Evolutionary conservation across 2,888 invertebrate genomes (phyloP), one percentile per base, ranked within the genome.

Genomic region (Erebia epiphron): DNA sequence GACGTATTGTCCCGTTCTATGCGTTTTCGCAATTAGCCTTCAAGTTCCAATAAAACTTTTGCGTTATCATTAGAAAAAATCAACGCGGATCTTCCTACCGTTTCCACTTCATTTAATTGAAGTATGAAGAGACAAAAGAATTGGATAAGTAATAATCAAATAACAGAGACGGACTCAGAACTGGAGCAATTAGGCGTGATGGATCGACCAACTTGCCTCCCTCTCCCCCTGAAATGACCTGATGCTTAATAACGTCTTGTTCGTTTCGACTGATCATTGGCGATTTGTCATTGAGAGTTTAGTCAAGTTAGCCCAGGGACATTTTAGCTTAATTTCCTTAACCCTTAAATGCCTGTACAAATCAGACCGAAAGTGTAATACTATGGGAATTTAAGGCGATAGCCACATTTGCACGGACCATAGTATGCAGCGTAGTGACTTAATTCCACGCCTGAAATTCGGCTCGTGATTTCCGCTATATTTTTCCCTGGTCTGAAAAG

Each of bases 151-250:
- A 84, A 86, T 86, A 87, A 88, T 89, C 85, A 86, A 87, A 60
- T 80, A 82, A 81, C 79, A 78, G 75, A 70, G 74, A 62, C 80
- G 85, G 86, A 86, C 82, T 46, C 43, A 78, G 80, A 82, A 86
- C 85, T 83, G 84, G 78, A 83, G 86, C 87, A 90, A 90, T 91
- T 90, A 89, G 85, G 83, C 80, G 84, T 89, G 90, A 90, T 90
- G 89, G 85, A 90, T 90, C 85, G 89, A 83, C 83, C 82, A 88
- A 89, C 82, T 89, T 41, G 67, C 87, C 79, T 78, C 77, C 78
- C 54, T 80, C 88, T 79, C 79, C 77, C 77, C 18, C 56, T 80
- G 35, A 82, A 83, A 86, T 86, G 85, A 86, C 86, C 86, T 82
- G 78, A 81, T 85, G 85, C 82, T 87, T 89, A 88, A 88, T 89